A percentile compares a stretch with the other conserved stretches of the same genome.
phyloP scores from a whole-genome alignment of 2,797 vertebrate genomes.

The Euthynnus affinis region DNA sequence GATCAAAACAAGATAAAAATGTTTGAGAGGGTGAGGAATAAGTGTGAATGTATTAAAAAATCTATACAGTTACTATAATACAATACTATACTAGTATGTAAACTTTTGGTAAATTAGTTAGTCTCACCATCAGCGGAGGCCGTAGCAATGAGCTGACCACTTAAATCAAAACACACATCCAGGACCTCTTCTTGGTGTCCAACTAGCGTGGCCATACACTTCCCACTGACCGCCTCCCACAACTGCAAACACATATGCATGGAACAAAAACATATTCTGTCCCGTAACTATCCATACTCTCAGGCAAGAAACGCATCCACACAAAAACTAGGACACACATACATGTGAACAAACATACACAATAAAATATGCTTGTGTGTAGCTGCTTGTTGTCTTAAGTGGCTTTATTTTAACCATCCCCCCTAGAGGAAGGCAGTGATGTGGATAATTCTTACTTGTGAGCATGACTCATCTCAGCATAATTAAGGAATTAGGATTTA shows the following conservation, averaged over 20 bases:
- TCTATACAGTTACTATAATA: too few species aligned
- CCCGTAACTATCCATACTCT: constrained; percentile 5
- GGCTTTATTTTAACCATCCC: constrained; percentile 52
- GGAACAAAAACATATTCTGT: constrained; percentile 10
- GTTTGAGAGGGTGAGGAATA: not conserved
- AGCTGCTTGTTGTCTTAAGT: constrained; percentile 39
- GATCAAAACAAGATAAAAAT: not conserved
- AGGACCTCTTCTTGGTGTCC: constrained; percentile 93
- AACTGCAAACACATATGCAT: constrained; percentile 83
- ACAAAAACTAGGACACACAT: constrained; percentile 26
- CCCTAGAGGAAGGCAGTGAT: constrained; percentile 47
- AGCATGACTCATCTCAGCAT: constrained; percentile 70
- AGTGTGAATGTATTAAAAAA: not conserved
- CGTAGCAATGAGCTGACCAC: constrained; percentile 91
- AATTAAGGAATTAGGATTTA: constrained; percentile 71
- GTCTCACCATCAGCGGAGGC: constrained; percentile 93
- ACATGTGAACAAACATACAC: constrained; percentile 5
- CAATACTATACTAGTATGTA: not conserved
- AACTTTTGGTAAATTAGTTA: not conserved
- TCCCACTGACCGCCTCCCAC: constrained; percentile 89
- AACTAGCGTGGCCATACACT: constrained; percentile 87
- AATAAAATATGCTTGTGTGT: constrained; percentile 9
- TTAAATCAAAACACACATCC: constrained; percentile 95
- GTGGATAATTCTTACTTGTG: constrained; percentile 61
- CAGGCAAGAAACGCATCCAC: not conserved